Conservation (phyloP, 2,797 vertebrate genomes). For the Hoplostethus mediterraneus region DNA sequence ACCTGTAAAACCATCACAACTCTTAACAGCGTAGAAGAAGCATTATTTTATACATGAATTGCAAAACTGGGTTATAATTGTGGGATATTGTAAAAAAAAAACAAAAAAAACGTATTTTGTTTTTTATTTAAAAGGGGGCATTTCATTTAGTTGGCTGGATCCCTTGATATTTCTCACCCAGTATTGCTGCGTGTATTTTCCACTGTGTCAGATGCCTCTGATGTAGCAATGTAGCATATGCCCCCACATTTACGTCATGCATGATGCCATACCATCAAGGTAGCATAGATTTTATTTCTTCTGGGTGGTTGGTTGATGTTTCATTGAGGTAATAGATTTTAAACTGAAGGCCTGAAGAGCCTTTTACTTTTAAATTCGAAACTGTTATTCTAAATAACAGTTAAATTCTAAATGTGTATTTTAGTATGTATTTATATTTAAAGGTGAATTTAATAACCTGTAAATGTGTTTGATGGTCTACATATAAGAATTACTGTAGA, state of each 20-base stretch:
- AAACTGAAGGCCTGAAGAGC: too few relatives aligned
- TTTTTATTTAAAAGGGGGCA: not conserved
- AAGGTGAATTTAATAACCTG: not conserved
- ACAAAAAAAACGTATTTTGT: not conserved
- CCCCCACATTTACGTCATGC: not conserved
- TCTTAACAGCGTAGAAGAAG: not conserved
- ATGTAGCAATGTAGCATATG: not conserved
- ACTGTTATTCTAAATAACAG: not conserved
- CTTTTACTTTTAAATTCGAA: too few relatives aligned
- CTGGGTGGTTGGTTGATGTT: not conserved
- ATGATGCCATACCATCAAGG: conserved; percentile 5
- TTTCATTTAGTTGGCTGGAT: not conserved
- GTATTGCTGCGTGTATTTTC: conserved; percentile 20
- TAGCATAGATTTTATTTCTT: not conserved
- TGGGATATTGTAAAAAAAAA: not conserved
- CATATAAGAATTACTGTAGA: too few relatives aligned
- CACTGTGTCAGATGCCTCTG: conserved; percentile 10
- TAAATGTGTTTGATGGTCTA: not conserved
- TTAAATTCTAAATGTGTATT: conserved; percentile 6
- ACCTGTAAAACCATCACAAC: conserved; percentile 17
- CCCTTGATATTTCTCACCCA: conserved; percentile 10
- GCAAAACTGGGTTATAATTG: not conserved
- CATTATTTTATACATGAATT: not conserved
- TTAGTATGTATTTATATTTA: conserved; percentile 11
- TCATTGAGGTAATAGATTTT: not conserved